A percentile compares a stretch with the other conserved stretches of the same genome.
Evolutionary conservation across 2,888 invertebrate genomes (phyloP).

Genomic region (Trisateles emortualis): DNA sequence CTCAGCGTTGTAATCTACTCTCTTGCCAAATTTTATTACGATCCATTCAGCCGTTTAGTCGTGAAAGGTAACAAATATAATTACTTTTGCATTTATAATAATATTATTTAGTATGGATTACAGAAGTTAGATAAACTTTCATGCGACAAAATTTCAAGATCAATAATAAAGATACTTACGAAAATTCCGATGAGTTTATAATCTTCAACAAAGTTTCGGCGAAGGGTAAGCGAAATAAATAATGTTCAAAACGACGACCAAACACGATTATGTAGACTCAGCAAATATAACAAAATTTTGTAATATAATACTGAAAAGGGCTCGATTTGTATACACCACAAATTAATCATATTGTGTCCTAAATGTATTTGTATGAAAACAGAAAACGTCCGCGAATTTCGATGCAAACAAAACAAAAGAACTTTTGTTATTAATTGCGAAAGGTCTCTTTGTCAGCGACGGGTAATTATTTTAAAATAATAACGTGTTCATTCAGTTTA

Average conservation of each 20-base stretch:
- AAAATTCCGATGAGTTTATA: too few relatives aligned
- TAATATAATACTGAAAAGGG: conserved; percentile 14
- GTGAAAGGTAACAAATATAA: too few relatives aligned
- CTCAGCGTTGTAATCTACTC: too few relatives aligned
- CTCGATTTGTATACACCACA: conserved; percentile 14
- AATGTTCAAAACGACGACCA: neutral
- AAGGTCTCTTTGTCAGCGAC: conserved; percentile 13
- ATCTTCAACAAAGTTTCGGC: neutral
- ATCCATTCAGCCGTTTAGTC: too few relatives aligned
- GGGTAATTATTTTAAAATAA: conserved; percentile 23
- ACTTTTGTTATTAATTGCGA: conserved; percentile 21
- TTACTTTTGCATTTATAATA: too few relatives aligned
- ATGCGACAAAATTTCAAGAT: too few relatives aligned
- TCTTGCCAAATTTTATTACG: too few relatives aligned
- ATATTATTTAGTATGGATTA: too few relatives aligned
- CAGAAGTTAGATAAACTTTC: too few relatives aligned
- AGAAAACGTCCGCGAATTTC: conserved; percentile 17
- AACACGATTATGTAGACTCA: conserved; percentile 20
- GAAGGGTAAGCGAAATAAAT: neutral
- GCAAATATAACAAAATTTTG: conserved; percentile 28
- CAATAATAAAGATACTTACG: too few relatives aligned
- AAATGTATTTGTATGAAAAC: conserved; percentile 27
- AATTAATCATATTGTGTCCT: conserved; percentile 36
- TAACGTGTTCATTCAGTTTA: conserved; percentile 13
- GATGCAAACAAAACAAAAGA: conserved; percentile 23